phyloP scores from a whole-genome alignment of 2,113 vertebrate genomes.

The Micronycteris hirsuta region DNA sequence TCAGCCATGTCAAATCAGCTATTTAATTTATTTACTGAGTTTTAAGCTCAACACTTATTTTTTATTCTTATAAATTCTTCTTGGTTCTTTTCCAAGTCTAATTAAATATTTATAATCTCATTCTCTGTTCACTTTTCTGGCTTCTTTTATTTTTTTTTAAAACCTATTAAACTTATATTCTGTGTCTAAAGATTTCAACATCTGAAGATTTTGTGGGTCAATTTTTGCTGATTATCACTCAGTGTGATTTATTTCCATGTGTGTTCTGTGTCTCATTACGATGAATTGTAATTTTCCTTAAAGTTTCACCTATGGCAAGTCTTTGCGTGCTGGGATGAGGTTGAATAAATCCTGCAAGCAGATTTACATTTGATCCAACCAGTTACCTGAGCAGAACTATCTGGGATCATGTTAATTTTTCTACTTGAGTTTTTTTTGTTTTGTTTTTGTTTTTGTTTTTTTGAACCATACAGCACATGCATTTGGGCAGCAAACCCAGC shows the following conservation, averaged over 20 bases:
- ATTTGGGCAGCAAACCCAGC: not conserved
- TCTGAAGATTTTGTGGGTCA: not conserved
- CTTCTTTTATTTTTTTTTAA: constrained; percentile 32
- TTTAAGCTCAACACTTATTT: constrained; percentile 18
- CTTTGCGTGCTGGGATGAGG: not conserved
- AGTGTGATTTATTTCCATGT: not conserved
- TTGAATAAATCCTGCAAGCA: not conserved
- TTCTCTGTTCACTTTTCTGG: not conserved
- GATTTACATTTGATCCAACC: not conserved
- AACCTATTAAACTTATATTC: not conserved
- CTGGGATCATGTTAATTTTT: not conserved
- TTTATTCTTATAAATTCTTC: constrained; percentile 27
- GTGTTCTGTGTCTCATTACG: not conserved
- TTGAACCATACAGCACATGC: not conserved
- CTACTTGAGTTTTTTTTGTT: not conserved
- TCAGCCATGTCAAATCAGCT: not conserved
- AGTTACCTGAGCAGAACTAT: not conserved
- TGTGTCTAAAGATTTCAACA: not conserved
- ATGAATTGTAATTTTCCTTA: not conserved
- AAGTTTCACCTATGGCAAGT: not conserved
- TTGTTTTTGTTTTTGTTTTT: not conserved
- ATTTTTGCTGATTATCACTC: not conserved
- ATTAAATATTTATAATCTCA: not conserved
- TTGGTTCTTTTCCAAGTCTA: not conserved
- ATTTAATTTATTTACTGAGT: not conserved